Conservation (phyloP, 2,888 invertebrate genomes). For the Drosophila subsilvestris region DNA sequence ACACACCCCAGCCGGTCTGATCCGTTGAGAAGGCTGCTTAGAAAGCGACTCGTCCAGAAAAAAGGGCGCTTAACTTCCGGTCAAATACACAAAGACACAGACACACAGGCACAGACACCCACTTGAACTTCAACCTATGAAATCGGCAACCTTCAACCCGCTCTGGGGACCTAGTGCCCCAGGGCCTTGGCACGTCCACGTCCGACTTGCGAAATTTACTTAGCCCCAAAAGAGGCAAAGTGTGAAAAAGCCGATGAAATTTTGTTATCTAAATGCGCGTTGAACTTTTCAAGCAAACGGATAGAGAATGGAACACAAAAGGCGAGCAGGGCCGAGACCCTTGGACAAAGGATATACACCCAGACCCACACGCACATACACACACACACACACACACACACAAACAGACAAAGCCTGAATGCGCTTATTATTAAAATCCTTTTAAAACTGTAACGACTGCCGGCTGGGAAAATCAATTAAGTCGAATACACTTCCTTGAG, state of each 20-base stretch:
- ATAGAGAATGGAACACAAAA: slow-evolving; percentile 55
- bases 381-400: slow-evolving; percentile 24
- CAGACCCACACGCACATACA: slow-evolving; percentile 28
- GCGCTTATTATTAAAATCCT: slow-evolving; percentile 77
- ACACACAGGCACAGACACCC: slow-evolving; percentile 24
- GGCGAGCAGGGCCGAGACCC: slow-evolving; percentile 16
- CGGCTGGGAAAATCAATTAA: slow-evolving; percentile 73
- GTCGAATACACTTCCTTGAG: slow-evolving; percentile 71
- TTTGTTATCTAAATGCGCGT: slow-evolving; percentile 71
- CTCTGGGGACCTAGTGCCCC: slow-evolving; percentile 20
- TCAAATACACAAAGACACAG: slow-evolving; percentile 49
- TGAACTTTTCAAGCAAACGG: slow-evolving; percentile 66
- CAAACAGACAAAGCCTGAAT: slow-evolving; percentile 40
- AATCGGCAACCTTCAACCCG: slow-evolving; percentile 39
- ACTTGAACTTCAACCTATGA: slow-evolving; percentile 62
- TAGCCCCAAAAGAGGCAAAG: slow-evolving; percentile 53
- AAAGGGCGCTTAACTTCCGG: slow-evolving; percentile 64
- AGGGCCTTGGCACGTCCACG: slow-evolving; percentile 54
- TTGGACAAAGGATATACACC: slow-evolving; percentile 36
- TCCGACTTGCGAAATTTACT: slow-evolving; percentile 41
- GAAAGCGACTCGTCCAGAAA: slow-evolving; percentile 35
- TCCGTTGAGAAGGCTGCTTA: not conserved
- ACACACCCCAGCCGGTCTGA: slow-evolving; percentile 2
- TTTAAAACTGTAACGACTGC: slow-evolving; percentile 69
- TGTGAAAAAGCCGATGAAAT: slow-evolving; percentile 72